Conservation (phyloP, 2,113 vertebrate species). For the Synchiropus splendidus region DNA sequence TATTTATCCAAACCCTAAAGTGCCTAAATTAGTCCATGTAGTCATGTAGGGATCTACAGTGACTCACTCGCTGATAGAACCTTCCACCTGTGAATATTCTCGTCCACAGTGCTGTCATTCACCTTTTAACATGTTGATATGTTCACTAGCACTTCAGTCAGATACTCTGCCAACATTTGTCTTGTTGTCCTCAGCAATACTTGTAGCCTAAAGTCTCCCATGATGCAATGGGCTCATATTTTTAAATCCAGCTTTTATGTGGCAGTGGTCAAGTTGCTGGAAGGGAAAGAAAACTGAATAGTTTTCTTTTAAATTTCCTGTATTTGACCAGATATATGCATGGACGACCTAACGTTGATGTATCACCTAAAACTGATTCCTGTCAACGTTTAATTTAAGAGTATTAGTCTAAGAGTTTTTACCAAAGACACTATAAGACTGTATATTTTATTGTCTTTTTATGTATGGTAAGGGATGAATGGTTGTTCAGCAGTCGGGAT, state of each 20-base stretch:
- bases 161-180: slow-evolving; percentile 42
- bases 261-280: too few species aligned
- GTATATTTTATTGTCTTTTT: slow-evolving; percentile 49
- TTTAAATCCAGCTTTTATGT: too few species aligned
- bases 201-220: slow-evolving; percentile 14
- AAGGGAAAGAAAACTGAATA: too few species aligned
- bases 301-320: too few species aligned
- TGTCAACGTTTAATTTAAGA: slow-evolving; percentile 1
- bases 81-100: slow-evolving; percentile 3
- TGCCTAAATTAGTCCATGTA: slow-evolving; percentile 29
- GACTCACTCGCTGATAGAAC: neutral
- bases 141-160: slow-evolving; percentile 45
- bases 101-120: slow-evolving; percentile 13
- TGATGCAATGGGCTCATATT: too few species aligned
- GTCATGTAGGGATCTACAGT: too few species aligned
- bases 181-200: slow-evolving; percentile 18
- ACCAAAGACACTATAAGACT: slow-evolving; percentile 59
- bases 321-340: too few species aligned
- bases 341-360: too few species aligned
- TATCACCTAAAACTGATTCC: too few species aligned
- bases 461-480: slow-evolving; percentile 40
- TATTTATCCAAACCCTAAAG: slow-evolving; percentile 5
- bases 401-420: slow-evolving; percentile 35
- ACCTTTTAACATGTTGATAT: slow-evolving; percentile 23
- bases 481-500: slow-evolving; percentile 26